Percentiles rank a stretch among this genome's conserved stretches.
These are phyloP conservation scores for Diacarnus erythraeanus DNA, from an alignment of 37 sponge, comb jelly and placozoan species.

Conservation along the genomic window DNA sequence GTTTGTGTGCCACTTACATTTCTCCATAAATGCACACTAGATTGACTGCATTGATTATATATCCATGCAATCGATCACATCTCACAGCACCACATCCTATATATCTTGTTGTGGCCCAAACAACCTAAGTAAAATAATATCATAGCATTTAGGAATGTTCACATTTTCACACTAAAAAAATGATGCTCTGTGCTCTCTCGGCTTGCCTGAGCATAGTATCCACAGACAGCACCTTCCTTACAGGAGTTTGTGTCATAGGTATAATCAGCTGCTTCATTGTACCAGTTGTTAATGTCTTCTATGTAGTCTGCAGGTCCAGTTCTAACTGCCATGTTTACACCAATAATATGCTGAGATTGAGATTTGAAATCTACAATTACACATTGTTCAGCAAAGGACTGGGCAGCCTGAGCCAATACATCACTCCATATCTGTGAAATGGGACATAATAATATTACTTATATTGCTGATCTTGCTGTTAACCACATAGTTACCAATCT, in stretches of 20 bases:
- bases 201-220: conserved; percentile 36
- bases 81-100: background rate
- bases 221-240: background rate
- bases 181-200: too few species aligned
- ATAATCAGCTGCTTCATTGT: conserved; percentile 8
- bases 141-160: too few species aligned
- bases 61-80: background rate
- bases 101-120: background rate
- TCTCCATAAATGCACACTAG: background rate
- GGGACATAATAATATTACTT: too few species aligned
- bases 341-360: background rate
- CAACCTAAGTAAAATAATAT: too few species aligned
- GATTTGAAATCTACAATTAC: conserved; percentile 1
- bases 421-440: conserved; percentile 30
- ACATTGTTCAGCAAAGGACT: conserved; percentile 15
- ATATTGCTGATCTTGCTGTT: background rate
- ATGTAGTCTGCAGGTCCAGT: conserved; percentile 7
- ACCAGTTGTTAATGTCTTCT: background rate
- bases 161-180: too few species aligned
- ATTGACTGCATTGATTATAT: background rate
- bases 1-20: background rate
- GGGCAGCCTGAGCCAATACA: conserved; percentile 10
- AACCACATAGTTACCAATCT: conserved; percentile 23
- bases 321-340: conserved; percentile 14
- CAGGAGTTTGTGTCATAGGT: conserved; percentile 1